Conservation (phyloP, 2,113 vertebrate species). For the Otus sunia region DNA sequence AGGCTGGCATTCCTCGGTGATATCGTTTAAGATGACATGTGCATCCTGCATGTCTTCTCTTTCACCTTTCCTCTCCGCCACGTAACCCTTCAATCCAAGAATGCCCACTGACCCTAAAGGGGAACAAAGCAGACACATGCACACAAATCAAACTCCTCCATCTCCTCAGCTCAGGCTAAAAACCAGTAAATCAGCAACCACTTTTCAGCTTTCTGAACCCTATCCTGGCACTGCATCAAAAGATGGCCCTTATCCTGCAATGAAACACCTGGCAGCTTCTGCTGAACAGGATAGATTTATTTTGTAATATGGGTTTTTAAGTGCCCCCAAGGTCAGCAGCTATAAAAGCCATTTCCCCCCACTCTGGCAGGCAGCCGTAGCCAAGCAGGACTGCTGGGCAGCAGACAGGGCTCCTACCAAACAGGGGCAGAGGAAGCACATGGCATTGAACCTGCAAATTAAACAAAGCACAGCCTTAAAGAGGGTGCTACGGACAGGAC, state of each 20-base stretch:
- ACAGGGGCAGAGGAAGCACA: fast-evolving
- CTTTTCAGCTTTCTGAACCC: not conserved
- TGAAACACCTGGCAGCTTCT: not conserved
- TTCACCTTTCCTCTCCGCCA: slow-evolving; percentile 90
- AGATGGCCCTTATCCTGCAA: fast-evolving
- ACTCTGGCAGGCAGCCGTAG: not conserved
- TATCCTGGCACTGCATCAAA: not conserved
- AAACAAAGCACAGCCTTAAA: not conserved
- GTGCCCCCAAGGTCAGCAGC: not conserved
- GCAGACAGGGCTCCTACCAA: fast-evolving
- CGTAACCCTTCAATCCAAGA: slow-evolving; percentile 83
- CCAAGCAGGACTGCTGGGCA: not conserved
- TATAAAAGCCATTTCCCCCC: not conserved
- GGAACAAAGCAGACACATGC: slow-evolving; percentile 13
- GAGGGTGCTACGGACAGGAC: not conserved
- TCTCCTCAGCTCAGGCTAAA: not conserved
- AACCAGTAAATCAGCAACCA: not conserved
- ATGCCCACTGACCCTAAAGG: slow-evolving; percentile 72
- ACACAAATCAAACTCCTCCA: slow-evolving; percentile 15
- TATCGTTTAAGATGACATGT: slow-evolving; percentile 86
- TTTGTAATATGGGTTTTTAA: not conserved
- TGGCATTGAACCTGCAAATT: not conserved
- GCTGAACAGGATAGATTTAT: not conserved
- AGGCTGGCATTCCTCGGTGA: slow-evolving; percentile 73
- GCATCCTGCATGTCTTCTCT: slow-evolving; percentile 98